Evolutionary conservation across 2,888 invertebrate genomes (phyloP).

Genomic region (Zygaena filipendulae): DNA sequence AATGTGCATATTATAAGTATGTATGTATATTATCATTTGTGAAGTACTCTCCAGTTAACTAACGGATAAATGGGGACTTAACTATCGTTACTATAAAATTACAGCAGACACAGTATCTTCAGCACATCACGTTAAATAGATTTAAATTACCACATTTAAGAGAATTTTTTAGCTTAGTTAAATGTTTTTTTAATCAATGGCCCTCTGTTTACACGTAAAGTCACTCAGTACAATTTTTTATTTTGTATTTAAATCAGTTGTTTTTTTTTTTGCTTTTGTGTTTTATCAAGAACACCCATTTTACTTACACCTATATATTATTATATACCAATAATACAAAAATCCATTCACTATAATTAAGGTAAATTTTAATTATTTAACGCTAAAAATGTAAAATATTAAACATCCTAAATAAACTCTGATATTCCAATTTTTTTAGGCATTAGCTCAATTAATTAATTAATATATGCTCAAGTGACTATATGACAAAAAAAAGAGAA

Average conservation of each 20-base stretch:
- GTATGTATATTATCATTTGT: too few relatives aligned
- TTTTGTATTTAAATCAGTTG: constrained; percentile 64
- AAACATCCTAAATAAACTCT: constrained; percentile 70
- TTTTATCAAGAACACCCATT: constrained; percentile 61
- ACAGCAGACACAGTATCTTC: constrained; percentile 64
- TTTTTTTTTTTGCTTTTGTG: too few relatives aligned
- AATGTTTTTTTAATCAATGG: constrained; percentile 66
- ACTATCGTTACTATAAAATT: constrained; percentile 56
- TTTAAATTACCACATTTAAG: constrained; percentile 59
- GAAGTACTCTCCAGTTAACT: too few relatives aligned
- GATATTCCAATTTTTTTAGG: constrained; percentile 69
- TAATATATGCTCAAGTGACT: constrained; percentile 65
- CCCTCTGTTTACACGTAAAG: constrained; percentile 69
- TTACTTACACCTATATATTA: constrained; percentile 52
- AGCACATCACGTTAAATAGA: constrained; percentile 66
- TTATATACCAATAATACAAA: constrained; percentile 65
- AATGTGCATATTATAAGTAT: too few relatives aligned
- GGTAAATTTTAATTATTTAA: constrained; percentile 69
- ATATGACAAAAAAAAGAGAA: constrained; percentile 58
- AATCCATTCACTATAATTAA: constrained; percentile 68
- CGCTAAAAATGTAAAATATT: constrained; percentile 69
- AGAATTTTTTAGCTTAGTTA: constrained; percentile 62
- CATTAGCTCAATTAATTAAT: constrained; percentile 65
- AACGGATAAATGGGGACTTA: constrained; percentile 39
- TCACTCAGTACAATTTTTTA: constrained; percentile 65